phyloP scores from a whole-genome alignment of 2,797 vertebrate genomes.

The Philypnodon macrostomus region DNA sequence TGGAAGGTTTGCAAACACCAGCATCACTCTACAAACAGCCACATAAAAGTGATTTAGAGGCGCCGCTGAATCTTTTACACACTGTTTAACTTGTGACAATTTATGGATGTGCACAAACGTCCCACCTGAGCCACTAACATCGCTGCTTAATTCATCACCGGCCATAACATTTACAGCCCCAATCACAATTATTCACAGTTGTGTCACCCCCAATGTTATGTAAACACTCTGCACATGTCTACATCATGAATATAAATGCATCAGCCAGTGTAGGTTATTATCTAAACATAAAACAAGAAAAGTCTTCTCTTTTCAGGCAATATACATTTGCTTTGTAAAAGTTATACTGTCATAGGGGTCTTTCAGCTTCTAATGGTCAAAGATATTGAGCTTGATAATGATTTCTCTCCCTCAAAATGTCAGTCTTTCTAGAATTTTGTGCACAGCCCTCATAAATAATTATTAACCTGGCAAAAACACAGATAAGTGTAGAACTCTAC shows the following conservation, averaged over 20 bases:
- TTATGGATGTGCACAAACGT: conserved; percentile 17
- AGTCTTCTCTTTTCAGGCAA: conserved; percentile 52
- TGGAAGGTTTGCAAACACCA: no score
- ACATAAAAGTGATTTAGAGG: conserved; percentile 27
- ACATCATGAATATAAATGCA: conserved; percentile 59
- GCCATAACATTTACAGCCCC: conserved; percentile 29
- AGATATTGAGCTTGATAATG: no score
- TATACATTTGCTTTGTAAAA: conserved; percentile 71
- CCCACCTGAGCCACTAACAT: conserved; percentile 24
- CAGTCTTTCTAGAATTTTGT: no score
- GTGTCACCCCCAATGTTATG: conserved; percentile 56
- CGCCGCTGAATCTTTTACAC: conserved; percentile 24
- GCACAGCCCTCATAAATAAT: no score
- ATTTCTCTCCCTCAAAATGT: no score
- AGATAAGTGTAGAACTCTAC: no score
- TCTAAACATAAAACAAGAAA: conserved; percentile 60
- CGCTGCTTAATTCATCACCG: conserved; percentile 31
- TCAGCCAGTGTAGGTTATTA: conserved; percentile 54
- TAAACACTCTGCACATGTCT: conserved; percentile 62
- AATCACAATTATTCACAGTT: conserved; percentile 57
- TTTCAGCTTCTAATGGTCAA: no score
- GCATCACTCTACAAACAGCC: no score
- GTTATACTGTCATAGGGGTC: no score
- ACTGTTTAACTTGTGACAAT: conserved; percentile 14
- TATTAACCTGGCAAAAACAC: no score